Base-by-base conservation (phyloP, 30 jellyfish, hydroid and myxozoan species). In the Phacellophora camtschatica region DNA sequence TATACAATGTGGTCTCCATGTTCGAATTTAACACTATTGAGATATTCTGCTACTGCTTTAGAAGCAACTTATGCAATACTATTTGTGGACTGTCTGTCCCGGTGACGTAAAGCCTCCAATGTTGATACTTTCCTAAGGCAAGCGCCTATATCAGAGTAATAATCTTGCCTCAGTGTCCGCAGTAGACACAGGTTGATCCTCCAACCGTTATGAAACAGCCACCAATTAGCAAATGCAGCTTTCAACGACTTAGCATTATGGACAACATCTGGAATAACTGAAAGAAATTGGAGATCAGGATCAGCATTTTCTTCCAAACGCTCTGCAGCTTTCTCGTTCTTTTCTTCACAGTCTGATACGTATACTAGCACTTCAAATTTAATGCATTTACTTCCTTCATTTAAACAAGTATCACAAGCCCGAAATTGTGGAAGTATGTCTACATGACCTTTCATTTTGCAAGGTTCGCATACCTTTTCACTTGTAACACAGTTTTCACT, bases 1-100 rank as follows among this genome's bases (percentile, higher is more conserved):
- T 65, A 65, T 3, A 35, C 56, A 27, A 54, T 32, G 35, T 65
- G 56, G 22, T 25, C 78, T 65, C 31, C 22, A 7, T 34, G 34
- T 31, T n/a, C 78, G 36, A 33, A 65, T 25, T 7, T 65, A 12
- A 65, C 78, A 7, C 22, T 57, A 63, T 63, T 9, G 25, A 63
- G 30, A 20, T 28, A 63, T 34, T 63, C 30, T 20, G 20, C 56
- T 2, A 32, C 77, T 4, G 20, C 77, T 63, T 10, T 10, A 59
- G 78, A 65, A n/a, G 34, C 78, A 65, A 65, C 78, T 11, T 65
- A 65, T 65, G 78, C 78, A 65, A 65, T 59, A 65, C 78, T 65
- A 34, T 25, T 36, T 7, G 78, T 65, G 34, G 84, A 70, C 71
- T 41, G 70, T 70, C 84, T 25, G 42, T 70, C 71, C 24, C 48